Percentiles rank a stretch among this genome's conserved stretches.
Evolutionary conservation across 2,113 vertebrate species (phyloP).

Genomic region (Colaptes auratus): DNA sequence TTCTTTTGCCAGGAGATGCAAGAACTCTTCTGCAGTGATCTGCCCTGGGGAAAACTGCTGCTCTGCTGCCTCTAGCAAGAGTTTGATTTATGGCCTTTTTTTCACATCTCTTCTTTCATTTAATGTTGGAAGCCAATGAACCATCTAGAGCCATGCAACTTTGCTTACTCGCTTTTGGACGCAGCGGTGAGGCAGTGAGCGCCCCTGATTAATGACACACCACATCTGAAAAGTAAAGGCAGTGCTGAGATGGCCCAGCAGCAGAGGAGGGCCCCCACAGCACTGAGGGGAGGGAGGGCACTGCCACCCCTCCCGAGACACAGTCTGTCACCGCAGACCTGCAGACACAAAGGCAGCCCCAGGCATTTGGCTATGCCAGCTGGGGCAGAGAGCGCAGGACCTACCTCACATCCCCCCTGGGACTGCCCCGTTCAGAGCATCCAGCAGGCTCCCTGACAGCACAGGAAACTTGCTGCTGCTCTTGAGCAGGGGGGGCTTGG

Average conservation of each 20-base stretch:
- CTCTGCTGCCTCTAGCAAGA: not conserved
- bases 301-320: not conserved
- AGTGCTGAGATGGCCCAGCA: not conserved
- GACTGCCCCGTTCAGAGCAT: not conserved
- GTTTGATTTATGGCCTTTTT: slow-evolving; percentile 34
- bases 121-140: not conserved
- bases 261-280: not conserved
- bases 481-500: not conserved
- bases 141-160: not conserved
- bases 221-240: not conserved
- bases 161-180: not conserved
- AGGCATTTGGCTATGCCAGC: not conserved
- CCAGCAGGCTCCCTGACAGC: not conserved
- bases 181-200: not conserved
- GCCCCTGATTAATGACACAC: not conserved
- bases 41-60: slow-evolving; percentile 1
- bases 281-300: not conserved
- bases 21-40: not conserved
- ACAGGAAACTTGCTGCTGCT: not conserved
- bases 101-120: not conserved
- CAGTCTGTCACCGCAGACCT: rapidly evolving
- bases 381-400: not conserved
- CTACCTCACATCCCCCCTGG: not conserved
- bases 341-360: not conserved
- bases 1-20: not conserved